A percentile compares a stretch with the other conserved stretches of the same genome.
These are phyloP conservation scores for Drosophila subpulchrella DNA, from an alignment of 1,140 invertebrate genomes.

Conservation along the genomic window DNA sequence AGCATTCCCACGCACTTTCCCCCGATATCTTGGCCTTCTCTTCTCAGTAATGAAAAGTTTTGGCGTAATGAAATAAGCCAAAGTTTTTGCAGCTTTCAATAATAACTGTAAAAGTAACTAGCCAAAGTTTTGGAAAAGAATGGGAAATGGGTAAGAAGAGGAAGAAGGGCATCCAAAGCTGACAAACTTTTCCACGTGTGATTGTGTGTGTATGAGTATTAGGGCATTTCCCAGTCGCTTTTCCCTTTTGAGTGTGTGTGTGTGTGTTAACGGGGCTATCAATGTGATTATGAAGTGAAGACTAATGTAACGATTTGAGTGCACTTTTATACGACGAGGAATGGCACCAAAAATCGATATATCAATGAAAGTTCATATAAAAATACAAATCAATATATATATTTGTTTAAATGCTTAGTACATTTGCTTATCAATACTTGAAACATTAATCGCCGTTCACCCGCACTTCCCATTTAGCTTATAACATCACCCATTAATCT, in stretches of 20 bases:
- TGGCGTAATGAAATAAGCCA: constrained; percentile 80
- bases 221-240: constrained; percentile 3
- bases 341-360: background rate
- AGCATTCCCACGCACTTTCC: constrained; percentile 32
- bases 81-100: constrained; percentile 80
- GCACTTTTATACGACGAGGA: constrained; percentile 9
- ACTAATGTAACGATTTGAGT: constrained; percentile 57
- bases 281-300: constrained; percentile 71
- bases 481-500: constrained; percentile 23
- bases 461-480: background rate
- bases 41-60: constrained; percentile 74
- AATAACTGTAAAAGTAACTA: constrained; percentile 82
- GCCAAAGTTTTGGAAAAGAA: constrained; percentile 60
- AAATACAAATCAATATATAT: too few species aligned
- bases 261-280: constrained; percentile 41
- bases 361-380: too few species aligned
- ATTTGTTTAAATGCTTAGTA: background rate
- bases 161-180: background rate
- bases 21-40: constrained; percentile 4
- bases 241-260: background rate
- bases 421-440: background rate
- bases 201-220: constrained; percentile 4
- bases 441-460: background rate
- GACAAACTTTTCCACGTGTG: constrained; percentile 40
- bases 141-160: constrained; percentile 13